Percentiles rank a stretch among this genome's conserved stretches.
Evolutionary conservation across 2,113 vertebrate species (phyloP).

Genomic region (Mohoua ochrocephala): DNA sequence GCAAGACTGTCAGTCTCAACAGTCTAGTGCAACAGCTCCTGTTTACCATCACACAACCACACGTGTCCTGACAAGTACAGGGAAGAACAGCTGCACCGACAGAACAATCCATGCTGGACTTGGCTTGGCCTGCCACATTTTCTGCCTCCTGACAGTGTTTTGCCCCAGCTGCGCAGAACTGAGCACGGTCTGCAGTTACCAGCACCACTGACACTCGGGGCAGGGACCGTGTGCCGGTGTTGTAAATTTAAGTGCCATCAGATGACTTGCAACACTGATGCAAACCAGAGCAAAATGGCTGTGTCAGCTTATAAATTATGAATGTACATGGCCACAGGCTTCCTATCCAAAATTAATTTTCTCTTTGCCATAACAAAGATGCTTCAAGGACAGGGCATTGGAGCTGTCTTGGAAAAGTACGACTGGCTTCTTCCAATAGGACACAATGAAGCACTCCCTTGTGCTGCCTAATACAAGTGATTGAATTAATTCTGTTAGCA

Average conservation of each 20-base stretch:
- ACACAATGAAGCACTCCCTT: not conserved
- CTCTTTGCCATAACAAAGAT: not conserved
- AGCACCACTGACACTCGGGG: not conserved
- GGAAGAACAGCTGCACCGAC: not conserved
- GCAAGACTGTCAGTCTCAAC: not conserved
- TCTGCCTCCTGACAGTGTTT: not conserved
- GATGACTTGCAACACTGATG: not conserved
- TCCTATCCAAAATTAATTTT: not conserved
- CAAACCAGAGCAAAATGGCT: not conserved
- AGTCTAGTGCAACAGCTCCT: not conserved
- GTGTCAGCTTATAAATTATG: conserved; percentile 11
- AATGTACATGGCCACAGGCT: not conserved
- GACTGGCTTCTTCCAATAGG: not conserved
- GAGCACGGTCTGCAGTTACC: not conserved
- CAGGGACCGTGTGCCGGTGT: not conserved
- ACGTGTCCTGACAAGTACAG: not conserved
- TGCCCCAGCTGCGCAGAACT: not conserved
- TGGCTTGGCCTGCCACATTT: not conserved
- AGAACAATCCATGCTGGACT: not conserved
- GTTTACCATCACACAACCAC: not conserved
- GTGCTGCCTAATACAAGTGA: not conserved
- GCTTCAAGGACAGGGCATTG: not conserved
- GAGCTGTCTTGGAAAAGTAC: not conserved
- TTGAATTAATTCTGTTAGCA: not conserved
- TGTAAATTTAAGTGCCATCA: not conserved